Evolutionary conservation across 2,113 vertebrate species (phyloP).

Genomic region (Copsychus sechellarum): DNA sequence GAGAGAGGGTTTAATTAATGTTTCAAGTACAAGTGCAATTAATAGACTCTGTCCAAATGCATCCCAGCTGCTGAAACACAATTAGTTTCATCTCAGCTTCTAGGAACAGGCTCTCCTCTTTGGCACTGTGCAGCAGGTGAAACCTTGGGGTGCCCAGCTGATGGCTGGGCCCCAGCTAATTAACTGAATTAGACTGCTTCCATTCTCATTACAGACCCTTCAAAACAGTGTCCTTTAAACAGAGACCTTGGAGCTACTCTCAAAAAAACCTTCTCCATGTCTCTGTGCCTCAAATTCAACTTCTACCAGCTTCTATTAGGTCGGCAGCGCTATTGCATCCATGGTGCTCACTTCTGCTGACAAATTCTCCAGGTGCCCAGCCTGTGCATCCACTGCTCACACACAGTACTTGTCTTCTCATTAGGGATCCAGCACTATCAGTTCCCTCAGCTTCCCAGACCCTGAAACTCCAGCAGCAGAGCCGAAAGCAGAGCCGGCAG

Average conservation of each 20-base stretch:
- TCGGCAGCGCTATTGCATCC: rapidly evolving
- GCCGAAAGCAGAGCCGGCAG: rapidly evolving
- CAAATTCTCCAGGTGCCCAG: neutral
- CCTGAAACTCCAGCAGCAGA: neutral
- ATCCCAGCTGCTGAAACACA: neutral
- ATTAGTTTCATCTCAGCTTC: neutral
- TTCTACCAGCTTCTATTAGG: neutral
- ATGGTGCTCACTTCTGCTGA: neutral
- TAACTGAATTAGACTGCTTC: neutral
- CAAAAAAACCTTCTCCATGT: neutral
- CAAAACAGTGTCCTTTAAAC: neutral
- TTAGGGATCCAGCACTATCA: rapidly evolving
- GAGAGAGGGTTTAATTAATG: neutral
- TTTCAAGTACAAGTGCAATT: neutral
- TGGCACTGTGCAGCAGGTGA: rapidly evolving
- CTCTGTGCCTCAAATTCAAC: neutral
- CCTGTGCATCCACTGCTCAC: neutral
- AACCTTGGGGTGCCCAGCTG: neutral
- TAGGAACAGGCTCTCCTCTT: neutral
- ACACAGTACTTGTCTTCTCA: neutral
- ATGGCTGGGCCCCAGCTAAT: neutral
- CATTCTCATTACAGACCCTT: neutral
- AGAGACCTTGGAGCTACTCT: neutral
- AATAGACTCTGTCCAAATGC: neutral
- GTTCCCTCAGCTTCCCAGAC: neutral